Percentiles rank a stretch among this genome's conserved stretches.
phyloP scores from a whole-genome alignment of 2,113 vertebrate genomes.

The Neopipo cinnamomea region DNA sequence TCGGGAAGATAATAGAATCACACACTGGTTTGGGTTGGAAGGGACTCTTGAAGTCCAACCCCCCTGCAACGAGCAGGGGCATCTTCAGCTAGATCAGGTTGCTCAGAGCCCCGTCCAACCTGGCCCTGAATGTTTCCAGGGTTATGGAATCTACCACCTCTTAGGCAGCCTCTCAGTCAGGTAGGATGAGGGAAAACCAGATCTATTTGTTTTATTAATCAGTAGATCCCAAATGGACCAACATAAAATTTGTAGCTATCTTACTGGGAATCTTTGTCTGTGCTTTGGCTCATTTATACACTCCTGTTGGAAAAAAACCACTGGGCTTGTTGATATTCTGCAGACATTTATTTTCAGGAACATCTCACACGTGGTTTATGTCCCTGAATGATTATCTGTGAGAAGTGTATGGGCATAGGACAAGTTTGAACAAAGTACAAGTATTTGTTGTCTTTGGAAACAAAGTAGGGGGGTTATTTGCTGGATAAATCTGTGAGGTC shows the following conservation, averaged over 20 bases:
- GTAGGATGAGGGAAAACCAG: neutral
- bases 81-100: neutral
- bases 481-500: conserved; percentile 1
- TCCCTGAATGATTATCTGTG: neutral
- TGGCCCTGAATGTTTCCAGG: neutral
- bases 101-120: neutral
- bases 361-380: neutral
- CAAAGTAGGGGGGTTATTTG: neutral
- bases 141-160: neutral
- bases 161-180: neutral
- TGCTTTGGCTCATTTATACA: neutral
- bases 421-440: neutral
- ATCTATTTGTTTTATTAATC: neutral
- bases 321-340: neutral
- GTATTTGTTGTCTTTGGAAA: neutral
- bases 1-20: neutral
- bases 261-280: neutral
- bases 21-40: neutral
- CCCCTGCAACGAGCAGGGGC: neutral
- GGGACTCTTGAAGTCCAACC: neutral
- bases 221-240: neutral
- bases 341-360: neutral
- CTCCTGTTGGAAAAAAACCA: neutral
- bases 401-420: neutral
- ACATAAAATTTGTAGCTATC: neutral